A percentile compares a stretch with the other conserved stretches of the same genome.
These are phyloP conservation scores for Syngnathus acus DNA, from an alignment of 2,797 vertebrate species.

Conservation along the genomic window DNA sequence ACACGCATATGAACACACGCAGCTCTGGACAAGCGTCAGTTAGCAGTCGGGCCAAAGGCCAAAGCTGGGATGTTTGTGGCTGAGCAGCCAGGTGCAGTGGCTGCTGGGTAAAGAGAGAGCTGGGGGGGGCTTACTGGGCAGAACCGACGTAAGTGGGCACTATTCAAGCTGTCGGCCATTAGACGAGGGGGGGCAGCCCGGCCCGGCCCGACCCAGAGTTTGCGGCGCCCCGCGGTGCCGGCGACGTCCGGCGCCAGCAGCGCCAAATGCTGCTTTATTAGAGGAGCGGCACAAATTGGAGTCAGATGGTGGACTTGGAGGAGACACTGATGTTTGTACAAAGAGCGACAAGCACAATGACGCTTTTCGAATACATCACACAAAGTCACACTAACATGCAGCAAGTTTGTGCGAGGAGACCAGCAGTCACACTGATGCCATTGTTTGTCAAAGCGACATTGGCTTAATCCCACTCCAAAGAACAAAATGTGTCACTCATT, in stretches of 20 bases:
- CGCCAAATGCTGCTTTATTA: constrained; percentile 77
- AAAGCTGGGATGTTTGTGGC: constrained; percentile 3
- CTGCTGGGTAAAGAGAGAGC: constrained; percentile 48
- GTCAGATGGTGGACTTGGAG: constrained; percentile 73
- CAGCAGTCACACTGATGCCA: neutral
- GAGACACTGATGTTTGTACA: constrained; percentile 51
- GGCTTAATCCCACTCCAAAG: neutral
- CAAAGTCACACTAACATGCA: constrained; percentile 4
- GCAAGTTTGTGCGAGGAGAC: neutral
- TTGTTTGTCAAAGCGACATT: neutral
- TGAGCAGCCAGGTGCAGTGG: constrained; percentile 34
- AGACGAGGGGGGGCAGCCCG: constrained; percentile 74
- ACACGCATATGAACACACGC: neutral
- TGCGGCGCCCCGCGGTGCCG: constrained; percentile 74
- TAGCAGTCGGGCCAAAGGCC: constrained; percentile 6
- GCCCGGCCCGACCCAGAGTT: constrained; percentile 73
- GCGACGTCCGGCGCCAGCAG: constrained; percentile 70
- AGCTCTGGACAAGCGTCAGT: neutral
- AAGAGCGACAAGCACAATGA: constrained; percentile 24
- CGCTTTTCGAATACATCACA: constrained; percentile 13
- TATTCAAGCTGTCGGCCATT: constrained; percentile 83
- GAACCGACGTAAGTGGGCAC: constrained; percentile 78
- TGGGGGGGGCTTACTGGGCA: constrained; percentile 59
- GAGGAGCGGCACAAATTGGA: constrained; percentile 74
- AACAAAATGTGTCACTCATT: neutral